These are phyloP conservation scores for Diceros bicornis DNA, from an alignment of 2,797 vertebrate species.

Conservation along the genomic window DNA sequence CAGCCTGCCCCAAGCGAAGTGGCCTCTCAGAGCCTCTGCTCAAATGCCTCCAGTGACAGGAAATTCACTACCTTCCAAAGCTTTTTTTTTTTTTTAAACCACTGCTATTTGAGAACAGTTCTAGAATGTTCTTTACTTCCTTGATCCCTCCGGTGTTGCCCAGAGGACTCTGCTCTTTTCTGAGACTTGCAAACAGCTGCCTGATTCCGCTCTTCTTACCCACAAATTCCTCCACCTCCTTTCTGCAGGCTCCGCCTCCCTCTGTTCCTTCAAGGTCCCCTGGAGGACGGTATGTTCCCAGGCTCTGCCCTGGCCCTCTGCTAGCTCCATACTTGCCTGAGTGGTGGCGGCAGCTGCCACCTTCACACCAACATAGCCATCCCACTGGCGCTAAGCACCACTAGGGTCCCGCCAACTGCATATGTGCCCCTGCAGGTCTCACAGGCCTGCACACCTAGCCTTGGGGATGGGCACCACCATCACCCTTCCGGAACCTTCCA, in stretches of 20 bases:
- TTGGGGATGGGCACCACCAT: neutral
- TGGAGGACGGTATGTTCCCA: neutral
- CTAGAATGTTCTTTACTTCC: neutral
- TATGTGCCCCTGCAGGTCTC: neutral
- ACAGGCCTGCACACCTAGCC: rapidly evolving
- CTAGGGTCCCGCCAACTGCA: too few species aligned
- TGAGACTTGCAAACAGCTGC: neutral
- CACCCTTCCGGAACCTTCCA: neutral
- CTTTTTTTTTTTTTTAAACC: neutral
- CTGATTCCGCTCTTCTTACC: neutral
- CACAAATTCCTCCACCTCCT: neutral
- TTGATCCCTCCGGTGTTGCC: neutral
- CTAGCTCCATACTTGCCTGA: rapidly evolving
- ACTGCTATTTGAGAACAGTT: neutral
- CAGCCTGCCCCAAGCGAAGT: rapidly evolving
- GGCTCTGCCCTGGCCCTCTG: neutral
- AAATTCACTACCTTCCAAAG: neutral
- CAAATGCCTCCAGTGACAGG: neutral
- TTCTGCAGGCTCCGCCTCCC: neutral
- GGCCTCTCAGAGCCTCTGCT: neutral
- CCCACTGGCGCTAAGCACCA: neutral
- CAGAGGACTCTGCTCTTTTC: neutral
- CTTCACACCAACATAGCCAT: rapidly evolving
- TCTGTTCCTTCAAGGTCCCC: neutral
- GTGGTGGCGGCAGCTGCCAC: neutral